A percentile compares a stretch with the other conserved stretches of the same genome.
Conservation (phyloP, 2,113 vertebrate species). For the Aspiorhynchus laticeps region DNA sequence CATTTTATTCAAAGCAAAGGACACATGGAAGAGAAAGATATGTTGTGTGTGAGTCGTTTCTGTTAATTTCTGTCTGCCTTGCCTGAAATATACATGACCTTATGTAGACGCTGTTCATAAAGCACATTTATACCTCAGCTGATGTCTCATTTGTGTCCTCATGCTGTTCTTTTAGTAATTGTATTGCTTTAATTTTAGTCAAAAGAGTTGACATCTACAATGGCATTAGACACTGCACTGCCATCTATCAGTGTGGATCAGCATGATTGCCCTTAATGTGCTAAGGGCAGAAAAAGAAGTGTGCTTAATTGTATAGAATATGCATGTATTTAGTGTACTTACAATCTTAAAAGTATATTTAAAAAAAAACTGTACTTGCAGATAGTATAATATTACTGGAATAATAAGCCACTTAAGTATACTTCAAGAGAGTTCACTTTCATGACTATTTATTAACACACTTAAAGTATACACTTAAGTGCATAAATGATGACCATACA, state of each 20-base stretch:
- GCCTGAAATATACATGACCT: neutral
- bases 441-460: neutral
- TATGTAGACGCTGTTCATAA: neutral
- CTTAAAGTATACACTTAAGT: neutral
- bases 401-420: neutral
- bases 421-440: neutral
- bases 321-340: neutral
- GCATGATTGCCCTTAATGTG: neutral
- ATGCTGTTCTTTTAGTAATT: neutral
- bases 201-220: neutral
- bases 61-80: neutral
- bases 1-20: constrained; percentile 20
- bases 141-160: neutral
- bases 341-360: neutral
- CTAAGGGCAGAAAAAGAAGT: neutral
- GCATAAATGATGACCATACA: no score
- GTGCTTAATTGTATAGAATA: neutral
- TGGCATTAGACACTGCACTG: no score
- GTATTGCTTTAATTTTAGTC: neutral
- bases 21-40: neutral
- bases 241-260: no score
- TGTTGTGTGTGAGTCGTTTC: neutral
- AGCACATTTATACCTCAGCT: neutral
- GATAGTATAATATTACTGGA: neutral
- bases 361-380: neutral